phyloP scores from a whole-genome alignment of 2,797 vertebrate genomes.

The Sebastes taczanowskii region DNA sequence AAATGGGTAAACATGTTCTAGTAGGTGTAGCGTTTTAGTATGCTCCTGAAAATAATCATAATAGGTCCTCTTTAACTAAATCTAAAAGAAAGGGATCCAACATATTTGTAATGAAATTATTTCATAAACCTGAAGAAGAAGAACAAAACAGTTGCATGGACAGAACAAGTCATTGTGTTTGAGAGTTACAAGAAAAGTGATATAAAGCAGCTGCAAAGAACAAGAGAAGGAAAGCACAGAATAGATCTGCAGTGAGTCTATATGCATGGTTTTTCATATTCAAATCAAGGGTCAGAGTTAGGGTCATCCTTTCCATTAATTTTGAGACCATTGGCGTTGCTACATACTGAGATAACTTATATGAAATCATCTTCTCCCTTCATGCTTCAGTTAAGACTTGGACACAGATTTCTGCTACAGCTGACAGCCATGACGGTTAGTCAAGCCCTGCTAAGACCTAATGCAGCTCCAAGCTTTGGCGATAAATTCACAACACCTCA shows the following conservation, averaged over 20 bases:
- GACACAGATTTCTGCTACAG: conserved; percentile 39
- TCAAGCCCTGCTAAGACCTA: conserved; percentile 16
- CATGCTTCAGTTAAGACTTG: conserved; percentile 53
- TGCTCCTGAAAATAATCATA: no score
- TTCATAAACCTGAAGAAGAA: conserved; percentile 2
- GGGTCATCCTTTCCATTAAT: conserved; percentile 32
- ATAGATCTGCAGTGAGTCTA: background rate
- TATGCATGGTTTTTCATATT: conserved; percentile 48
- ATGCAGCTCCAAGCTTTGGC: conserved; percentile 18
- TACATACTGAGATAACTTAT: conserved; percentile 40
- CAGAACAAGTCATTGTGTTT: conserved; percentile 3
- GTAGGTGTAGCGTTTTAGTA: no score
- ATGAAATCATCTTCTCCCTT: conserved; percentile 61
- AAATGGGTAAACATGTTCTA: no score
- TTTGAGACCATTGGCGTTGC: conserved; percentile 35
- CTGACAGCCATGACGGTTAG: conserved; percentile 21
- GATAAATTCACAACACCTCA: conserved; percentile 35
- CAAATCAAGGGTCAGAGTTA: conserved; percentile 10
- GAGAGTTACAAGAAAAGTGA: background rate
- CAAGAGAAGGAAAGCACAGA: background rate
- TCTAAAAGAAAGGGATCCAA: background rate
- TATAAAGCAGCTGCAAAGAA: background rate
- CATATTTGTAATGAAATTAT: background rate
- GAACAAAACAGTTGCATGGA: conserved; percentile 4
- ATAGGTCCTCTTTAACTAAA: background rate